Percentiles rank a stretch among this genome's conserved stretches.
These are phyloP conservation scores for Hedychridium roseum DNA, from an alignment of 2,888 invertebrate genomes.

Conservation along the genomic window DNA sequence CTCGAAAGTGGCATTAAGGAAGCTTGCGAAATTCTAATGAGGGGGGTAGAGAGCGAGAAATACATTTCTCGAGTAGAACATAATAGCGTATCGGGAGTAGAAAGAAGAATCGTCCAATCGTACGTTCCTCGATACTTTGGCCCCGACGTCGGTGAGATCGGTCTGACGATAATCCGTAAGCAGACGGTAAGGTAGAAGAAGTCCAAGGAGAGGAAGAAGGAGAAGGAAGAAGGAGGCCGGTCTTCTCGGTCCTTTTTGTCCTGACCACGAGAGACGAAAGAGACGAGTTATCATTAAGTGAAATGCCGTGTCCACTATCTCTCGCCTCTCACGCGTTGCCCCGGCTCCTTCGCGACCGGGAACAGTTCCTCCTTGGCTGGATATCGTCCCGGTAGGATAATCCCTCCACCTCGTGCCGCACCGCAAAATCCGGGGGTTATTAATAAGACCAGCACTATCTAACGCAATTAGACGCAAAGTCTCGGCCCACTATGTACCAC, in stretches of 20 bases:
- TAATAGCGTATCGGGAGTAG: no score
- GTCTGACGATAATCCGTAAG: constrained; percentile 49
- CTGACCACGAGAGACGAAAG: constrained; percentile 13
- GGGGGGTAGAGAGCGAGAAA: no score
- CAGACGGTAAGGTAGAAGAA: constrained; percentile 27
- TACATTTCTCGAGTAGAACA: no score
- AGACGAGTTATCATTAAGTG: constrained; percentile 63
- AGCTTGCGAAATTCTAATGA: no score
- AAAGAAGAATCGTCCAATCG: no score
- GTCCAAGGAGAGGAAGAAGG: constrained; percentile 17
- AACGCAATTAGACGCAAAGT: constrained; percentile 60
- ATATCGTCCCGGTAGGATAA: constrained; percentile 45
- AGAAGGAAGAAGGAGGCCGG: constrained; percentile 13
- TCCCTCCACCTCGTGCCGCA: no score
- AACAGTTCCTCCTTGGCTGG: constrained; percentile 37
- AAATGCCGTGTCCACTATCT: constrained; percentile 64
- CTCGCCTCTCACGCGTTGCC: constrained; percentile 42
- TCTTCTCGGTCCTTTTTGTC: constrained; percentile 4
- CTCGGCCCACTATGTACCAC: constrained; percentile 35
- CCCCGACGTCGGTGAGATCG: constrained; percentile 52
- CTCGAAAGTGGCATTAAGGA: no score
- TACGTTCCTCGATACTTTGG: no score
- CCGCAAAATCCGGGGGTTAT: constrained; percentile 58
- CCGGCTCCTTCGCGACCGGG: no score
- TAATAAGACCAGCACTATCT: constrained; percentile 61